Percentiles rank a stretch among this genome's conserved stretches.
phyloP scores from a whole-genome alignment of 2,888 invertebrate genomes.

The Agrochola litura region DNA sequence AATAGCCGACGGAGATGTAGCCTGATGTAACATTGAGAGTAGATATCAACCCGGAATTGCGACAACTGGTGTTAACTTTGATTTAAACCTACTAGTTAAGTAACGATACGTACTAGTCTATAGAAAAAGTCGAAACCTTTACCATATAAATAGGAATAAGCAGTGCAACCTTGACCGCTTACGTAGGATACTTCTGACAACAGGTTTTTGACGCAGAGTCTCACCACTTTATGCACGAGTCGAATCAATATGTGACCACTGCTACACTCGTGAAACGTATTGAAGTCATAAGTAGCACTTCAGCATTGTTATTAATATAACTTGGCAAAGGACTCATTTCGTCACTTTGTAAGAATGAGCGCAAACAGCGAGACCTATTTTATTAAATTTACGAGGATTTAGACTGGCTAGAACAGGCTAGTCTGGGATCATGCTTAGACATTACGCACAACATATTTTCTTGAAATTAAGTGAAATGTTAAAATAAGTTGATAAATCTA shows the following conservation, averaged over 20 bases:
- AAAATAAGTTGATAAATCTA: constrained; percentile 4
- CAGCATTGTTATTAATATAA: neutral
- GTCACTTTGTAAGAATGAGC: neutral
- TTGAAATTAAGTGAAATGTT: neutral
- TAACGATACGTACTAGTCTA: neutral
- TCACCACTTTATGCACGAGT: neutral
- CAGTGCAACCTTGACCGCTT: neutral
- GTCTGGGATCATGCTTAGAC: neutral
- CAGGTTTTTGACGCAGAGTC: neutral
- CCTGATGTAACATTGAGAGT: neutral
- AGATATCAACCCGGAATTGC: neutral
- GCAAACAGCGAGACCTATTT: neutral
- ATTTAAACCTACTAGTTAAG: neutral
- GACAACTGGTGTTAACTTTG: neutral
- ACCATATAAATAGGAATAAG: neutral
- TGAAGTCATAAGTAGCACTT: neutral
- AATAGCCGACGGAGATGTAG: neutral
- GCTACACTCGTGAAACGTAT: neutral
- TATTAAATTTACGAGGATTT: neutral
- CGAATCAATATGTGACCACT: neutral
- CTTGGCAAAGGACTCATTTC: neutral
- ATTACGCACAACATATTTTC: neutral
- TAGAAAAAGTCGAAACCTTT: neutral
- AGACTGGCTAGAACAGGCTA: neutral
- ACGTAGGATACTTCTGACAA: neutral